phyloP scores from a whole-genome alignment of 2,113 vertebrate genomes.

The Strix uralensis region DNA sequence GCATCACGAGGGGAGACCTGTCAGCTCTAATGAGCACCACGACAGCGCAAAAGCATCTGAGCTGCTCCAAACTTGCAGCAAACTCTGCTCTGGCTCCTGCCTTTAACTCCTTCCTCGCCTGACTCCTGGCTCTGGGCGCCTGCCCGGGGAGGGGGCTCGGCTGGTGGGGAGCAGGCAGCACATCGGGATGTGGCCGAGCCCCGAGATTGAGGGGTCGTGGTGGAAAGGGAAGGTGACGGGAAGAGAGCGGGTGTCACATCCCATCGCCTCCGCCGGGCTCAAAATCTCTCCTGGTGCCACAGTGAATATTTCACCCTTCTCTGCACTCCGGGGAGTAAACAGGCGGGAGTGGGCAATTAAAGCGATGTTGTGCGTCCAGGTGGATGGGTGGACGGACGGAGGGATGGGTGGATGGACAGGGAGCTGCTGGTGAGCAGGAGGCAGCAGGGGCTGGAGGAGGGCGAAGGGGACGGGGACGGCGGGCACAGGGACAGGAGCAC shows the following conservation, averaged over 20 bases:
- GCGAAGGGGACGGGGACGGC: accelerated
- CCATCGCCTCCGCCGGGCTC: background rate
- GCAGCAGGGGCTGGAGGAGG: background rate
- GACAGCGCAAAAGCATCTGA: conserved; percentile 1
- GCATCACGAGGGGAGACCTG: conserved; percentile 64
- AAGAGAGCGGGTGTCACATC: conserved; percentile 49
- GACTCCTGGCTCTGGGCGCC: accelerated
- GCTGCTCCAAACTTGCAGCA: conserved; percentile 53
- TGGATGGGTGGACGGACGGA: background rate
- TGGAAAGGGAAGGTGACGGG: conserved; percentile 36
- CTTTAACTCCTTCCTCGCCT: conserved; percentile 46
- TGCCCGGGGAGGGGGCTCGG: background rate
- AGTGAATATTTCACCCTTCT: conserved; percentile 56
- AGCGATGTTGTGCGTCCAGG: background rate
- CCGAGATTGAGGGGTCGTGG: background rate
- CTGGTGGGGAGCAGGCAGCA: background rate
- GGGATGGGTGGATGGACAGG: background rate
- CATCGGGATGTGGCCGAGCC: background rate
- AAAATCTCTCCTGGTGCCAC: conserved; percentile 37
- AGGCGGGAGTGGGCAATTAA: background rate
- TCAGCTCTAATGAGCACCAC: conserved; percentile 72
- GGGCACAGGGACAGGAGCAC: accelerated
- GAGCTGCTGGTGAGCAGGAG: background rate
- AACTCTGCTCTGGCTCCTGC: conserved; percentile 25
- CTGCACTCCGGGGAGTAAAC: background rate